Evolutionary conservation across 2,113 vertebrate genomes (phyloP).

Genomic region (Hydropotes inermis): DNA sequence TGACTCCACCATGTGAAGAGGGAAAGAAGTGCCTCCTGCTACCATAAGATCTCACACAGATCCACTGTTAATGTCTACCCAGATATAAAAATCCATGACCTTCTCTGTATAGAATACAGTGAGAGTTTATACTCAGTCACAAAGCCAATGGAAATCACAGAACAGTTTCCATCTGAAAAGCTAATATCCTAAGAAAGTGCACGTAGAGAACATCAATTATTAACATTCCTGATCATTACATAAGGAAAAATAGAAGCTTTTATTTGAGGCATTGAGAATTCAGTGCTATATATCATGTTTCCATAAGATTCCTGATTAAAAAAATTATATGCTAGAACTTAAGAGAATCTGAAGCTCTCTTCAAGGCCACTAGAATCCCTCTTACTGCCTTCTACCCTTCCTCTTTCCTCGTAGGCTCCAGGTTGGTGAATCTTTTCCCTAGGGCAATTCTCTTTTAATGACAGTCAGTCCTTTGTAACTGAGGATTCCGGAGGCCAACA

Average conservation of each 20-base stretch:
- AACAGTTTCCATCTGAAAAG: not conserved
- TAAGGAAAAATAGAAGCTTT: conserved; percentile 23
- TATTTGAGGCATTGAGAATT: not conserved
- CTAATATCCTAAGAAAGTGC: not conserved
- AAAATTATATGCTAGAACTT: not conserved
- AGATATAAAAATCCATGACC: not conserved
- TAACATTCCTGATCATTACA: not conserved
- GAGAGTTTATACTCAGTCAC: not conserved
- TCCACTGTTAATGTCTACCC: not conserved
- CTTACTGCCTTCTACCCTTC: not conserved
- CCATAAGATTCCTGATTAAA: not conserved
- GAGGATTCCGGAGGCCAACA: not conserved
- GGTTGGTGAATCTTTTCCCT: not conserved
- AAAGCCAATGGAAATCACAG: not conserved
- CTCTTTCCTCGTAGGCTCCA: not conserved
- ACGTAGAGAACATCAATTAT: not conserved
- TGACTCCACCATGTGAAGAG: not conserved
- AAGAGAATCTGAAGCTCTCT: not conserved
- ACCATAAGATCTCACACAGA: not conserved
- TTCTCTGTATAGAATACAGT: not conserved
- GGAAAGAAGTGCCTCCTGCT: not conserved
- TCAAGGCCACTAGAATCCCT: not conserved
- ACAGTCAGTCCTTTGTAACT: not conserved
- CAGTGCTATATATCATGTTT: not conserved
- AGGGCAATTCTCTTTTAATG: not conserved